Evolutionary conservation across 2,797 vertebrate species (phyloP).

Genomic region (Carapus acus): DNA sequence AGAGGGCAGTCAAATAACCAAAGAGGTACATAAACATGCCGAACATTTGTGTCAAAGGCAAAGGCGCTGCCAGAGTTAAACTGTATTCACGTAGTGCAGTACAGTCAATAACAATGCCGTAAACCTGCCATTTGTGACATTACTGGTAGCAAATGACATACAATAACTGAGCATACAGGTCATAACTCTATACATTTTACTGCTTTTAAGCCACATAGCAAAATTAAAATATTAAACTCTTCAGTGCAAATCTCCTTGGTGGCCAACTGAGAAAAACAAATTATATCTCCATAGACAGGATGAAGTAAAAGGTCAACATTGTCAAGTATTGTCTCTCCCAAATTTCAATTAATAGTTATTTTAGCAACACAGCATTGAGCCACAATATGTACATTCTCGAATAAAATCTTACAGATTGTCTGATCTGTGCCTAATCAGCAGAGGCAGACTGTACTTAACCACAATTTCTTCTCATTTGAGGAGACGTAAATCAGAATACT

Average conservation of each 20-base stretch:
- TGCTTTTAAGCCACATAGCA: constrained; percentile 26
- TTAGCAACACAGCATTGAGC: constrained; percentile 49
- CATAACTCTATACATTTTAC: constrained; percentile 17
- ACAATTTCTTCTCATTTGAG: constrained; percentile 18
- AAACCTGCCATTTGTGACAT: constrained; percentile 21
- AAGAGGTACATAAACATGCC: too few species aligned
- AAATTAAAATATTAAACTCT: constrained; percentile 32
- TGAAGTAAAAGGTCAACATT: constrained; percentile 7
- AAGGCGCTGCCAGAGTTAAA: constrained; percentile 15
- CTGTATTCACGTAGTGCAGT: constrained; percentile 29
- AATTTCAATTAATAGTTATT: constrained; percentile 35
- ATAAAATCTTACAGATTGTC: constrained; percentile 43
- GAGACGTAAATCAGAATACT: too few species aligned
- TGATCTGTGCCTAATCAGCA: constrained; percentile 27
- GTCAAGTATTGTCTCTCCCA: constrained; percentile 41
- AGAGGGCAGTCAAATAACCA: too few species aligned
- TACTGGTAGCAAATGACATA: constrained; percentile 2
- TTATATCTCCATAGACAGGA: constrained; percentile 25
- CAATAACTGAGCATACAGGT: constrained; percentile 4
- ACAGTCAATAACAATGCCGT: constrained; percentile 22
- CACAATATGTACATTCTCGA: constrained; percentile 46
- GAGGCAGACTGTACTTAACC: constrained; percentile 15
- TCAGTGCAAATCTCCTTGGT: constrained; percentile 28
- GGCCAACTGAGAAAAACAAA: constrained; percentile 20
- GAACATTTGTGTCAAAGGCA: constrained; percentile 4